Base-by-base conservation (phyloP, 2,797 vertebrate species). In the Clarias pachynema region DNA sequence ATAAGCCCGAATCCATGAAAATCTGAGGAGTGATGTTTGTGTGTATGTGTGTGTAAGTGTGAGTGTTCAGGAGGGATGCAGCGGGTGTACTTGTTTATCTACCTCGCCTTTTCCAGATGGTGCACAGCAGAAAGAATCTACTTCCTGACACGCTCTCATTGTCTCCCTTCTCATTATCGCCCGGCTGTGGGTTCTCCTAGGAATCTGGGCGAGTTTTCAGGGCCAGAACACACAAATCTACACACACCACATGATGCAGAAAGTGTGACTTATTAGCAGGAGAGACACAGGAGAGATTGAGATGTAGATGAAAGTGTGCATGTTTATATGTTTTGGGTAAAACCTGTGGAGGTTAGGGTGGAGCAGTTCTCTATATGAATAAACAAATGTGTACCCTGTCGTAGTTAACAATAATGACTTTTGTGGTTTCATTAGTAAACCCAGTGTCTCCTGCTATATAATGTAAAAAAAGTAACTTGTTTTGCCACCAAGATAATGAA, bases 41-140 rank as follows among this genome's bases (percentile, higher is more conserved):
- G 22, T 24, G 34, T 24, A n/a, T 18, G 49, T 56, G 44, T 29
- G 60, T 89, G 91, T 90, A 84, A 91, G 85, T 88, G 87, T 83
- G 70, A 40, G 73, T 74, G 89, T 89, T 79, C 79, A 82, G 85
- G 89, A 91, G 93, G 90, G 91, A 92, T 92, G 91, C 86, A 9
- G 88, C 89, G 92, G 86, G 88, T 88, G 87, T 92, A 92, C 92
- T 93, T 95, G 95, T 95, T 95, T 95, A 94, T 95, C 95, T 94
- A 93, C 93, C 94, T 94, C 90, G 92, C 86, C 89, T 91, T 90
- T 93, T 95, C 95, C 95, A 96, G 94, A 95, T 95, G 95, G 94
- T 84, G 86, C 94, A 89, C 93, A 89, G 91, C 91, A 91, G 91
- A 94, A 93, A 95, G 94, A 94, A 93, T 93, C 93, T 89, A 91